Percentiles rank a stretch among this genome's conserved stretches.
phyloP scores from a whole-genome alignment of 2,797 vertebrate genomes.

The Notoglanidium macrostoma region DNA sequence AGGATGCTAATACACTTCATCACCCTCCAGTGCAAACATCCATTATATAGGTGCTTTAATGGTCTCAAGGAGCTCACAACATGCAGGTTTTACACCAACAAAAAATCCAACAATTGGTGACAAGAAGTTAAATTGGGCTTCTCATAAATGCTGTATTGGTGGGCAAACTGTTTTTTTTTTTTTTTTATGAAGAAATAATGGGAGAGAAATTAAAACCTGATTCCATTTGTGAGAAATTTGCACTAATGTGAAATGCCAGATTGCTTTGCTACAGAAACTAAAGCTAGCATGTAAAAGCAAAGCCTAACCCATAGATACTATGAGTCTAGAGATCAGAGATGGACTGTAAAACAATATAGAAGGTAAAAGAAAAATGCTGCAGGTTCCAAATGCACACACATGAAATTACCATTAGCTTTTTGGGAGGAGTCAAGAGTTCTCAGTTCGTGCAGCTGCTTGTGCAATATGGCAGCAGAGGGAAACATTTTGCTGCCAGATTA shows the following conservation, averaged over 20 bases:
- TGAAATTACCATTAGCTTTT: slow-evolving; percentile 55
- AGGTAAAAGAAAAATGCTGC: slow-evolving; percentile 21
- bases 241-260: background rate
- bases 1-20: slow-evolving; percentile 37
- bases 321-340: background rate
- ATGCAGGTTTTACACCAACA: slow-evolving; percentile 23
- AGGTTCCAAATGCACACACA: slow-evolving; percentile 44
- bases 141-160: slow-evolving; percentile 19
- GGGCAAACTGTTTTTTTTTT: background rate
- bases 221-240: background rate
- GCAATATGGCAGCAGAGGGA: slow-evolving; percentile 45
- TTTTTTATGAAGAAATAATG: background rate
- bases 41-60: slow-evolving; percentile 36
- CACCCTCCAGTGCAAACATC: slow-evolving; percentile 35
- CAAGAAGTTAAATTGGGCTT: slow-evolving; percentile 33
- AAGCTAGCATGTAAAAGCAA: background rate
- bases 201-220: background rate
- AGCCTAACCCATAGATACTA: background rate
- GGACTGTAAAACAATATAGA: slow-evolving; percentile 21
- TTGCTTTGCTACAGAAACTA: background rate
- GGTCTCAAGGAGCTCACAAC: slow-evolving; percentile 48
- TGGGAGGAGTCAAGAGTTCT: slow-evolving; percentile 38
- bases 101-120: slow-evolving; percentile 39
- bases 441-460: slow-evolving; percentile 48
- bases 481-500: slow-evolving; percentile 24